Evolutionary conservation across 2,888 invertebrate genomes (phyloP).

Genomic region (Muschampia plurimacula): DNA sequence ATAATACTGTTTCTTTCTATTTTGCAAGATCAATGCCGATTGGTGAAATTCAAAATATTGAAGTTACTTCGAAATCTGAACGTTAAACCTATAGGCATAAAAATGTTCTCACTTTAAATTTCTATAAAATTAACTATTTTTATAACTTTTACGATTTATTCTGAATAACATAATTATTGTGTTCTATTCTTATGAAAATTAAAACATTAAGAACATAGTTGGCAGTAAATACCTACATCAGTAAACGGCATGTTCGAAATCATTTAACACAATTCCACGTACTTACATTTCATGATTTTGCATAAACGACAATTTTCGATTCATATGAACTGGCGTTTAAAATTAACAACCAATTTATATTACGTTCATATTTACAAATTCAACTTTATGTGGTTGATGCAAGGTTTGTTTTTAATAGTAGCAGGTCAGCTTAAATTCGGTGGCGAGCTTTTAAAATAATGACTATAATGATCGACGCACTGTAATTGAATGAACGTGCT

Average conservation of each 20-base stretch:
- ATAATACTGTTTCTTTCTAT: too few relatives aligned
- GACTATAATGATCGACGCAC: slow-evolving; percentile 52
- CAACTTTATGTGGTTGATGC: slow-evolving; percentile 21
- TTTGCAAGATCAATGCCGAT: too few relatives aligned
- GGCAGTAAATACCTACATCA: slow-evolving; percentile 28
- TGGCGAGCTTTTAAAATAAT: slow-evolving; percentile 43
- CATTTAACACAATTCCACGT: slow-evolving; percentile 47
- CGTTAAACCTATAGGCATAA: too few relatives aligned
- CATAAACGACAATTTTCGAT: slow-evolving; percentile 52
- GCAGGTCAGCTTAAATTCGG: slow-evolving; percentile 30
- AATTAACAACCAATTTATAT: slow-evolving; percentile 47
- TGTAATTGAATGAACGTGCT: slow-evolving; percentile 61
- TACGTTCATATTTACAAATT: slow-evolving; percentile 23
- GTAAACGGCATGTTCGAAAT: slow-evolving; percentile 22
- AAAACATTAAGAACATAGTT: slow-evolving; percentile 1
- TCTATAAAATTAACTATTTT: too few relatives aligned
- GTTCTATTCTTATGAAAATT: neutral
- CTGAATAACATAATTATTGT: too few relatives aligned
- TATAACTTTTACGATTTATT: too few relatives aligned
- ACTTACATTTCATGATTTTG: slow-evolving; percentile 47
- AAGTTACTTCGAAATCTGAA: too few relatives aligned
- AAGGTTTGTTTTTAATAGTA: slow-evolving; percentile 37
- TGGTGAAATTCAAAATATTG: too few relatives aligned
- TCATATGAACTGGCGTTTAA: slow-evolving; percentile 51
- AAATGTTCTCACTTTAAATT: too few relatives aligned